phyloP scores from a whole-genome alignment of 2,888 invertebrate species.

The Microplitis deprimator region DNA sequence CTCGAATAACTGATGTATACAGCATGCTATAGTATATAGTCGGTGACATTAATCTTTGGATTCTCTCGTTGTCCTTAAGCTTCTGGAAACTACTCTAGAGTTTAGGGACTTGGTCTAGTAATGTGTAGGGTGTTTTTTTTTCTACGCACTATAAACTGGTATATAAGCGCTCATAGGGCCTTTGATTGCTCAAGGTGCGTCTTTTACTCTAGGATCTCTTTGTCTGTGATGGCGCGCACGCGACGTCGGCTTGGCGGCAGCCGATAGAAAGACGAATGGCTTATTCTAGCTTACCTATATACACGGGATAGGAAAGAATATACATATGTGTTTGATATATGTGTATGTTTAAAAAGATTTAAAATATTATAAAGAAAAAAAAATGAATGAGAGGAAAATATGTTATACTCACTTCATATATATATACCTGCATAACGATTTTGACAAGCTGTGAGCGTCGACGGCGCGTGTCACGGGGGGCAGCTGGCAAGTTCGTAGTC shows the following conservation, averaged over 20 bases:
- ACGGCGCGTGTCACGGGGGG: constrained; percentile 64
- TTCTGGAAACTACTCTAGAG: not conserved
- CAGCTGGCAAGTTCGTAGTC: constrained; percentile 57
- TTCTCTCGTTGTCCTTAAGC: not conserved
- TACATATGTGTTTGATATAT: not conserved
- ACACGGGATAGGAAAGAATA: not conserved
- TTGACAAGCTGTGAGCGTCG: constrained; percentile 52
- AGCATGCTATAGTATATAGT: not conserved
- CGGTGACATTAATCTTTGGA: constrained; percentile 13
- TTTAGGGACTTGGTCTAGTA: not conserved
- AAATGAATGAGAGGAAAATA: not conserved
- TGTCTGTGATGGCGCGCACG: constrained; percentile 19
- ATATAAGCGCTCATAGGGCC: not conserved
- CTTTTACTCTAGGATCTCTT: constrained; percentile 4
- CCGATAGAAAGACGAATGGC: constrained; percentile 30
- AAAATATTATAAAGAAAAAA: not conserved
- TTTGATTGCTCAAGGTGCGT: constrained; percentile 13
- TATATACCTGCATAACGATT: constrained; percentile 42
- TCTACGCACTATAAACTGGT: not conserved
- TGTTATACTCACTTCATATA: constrained; percentile 37
- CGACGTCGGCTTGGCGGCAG: constrained; percentile 4
- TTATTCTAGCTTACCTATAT: not conserved
- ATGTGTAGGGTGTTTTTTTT: not conserved
- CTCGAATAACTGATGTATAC: not conserved
- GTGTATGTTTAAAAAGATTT: not conserved